These are phyloP conservation scores for Conistra vaccinii DNA, from an alignment of 2,888 invertebrate genomes.

Conservation along the genomic window DNA sequence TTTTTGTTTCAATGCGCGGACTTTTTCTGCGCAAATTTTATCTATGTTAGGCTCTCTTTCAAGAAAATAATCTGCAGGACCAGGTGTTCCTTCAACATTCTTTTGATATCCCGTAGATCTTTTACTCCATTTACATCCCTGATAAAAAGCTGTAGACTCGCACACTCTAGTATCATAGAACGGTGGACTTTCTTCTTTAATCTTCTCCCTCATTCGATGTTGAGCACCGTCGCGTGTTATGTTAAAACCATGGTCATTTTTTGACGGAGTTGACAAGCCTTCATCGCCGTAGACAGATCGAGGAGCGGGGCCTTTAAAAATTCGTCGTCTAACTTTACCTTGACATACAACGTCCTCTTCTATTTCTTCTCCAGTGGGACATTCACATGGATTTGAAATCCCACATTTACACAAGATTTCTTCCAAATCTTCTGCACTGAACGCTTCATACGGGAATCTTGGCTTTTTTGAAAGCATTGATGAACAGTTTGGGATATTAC, in stretches of 20 bases:
- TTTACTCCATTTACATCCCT: slow-evolving; percentile 86
- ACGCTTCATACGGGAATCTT: slow-evolving; percentile 81
- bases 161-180: slow-evolving; percentile 79
- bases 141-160: slow-evolving; percentile 80
- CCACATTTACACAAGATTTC: slow-evolving; percentile 81
- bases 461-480: slow-evolving; percentile 78
- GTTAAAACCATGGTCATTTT: slow-evolving; percentile 72
- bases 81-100: slow-evolving; percentile 71
- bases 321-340: slow-evolving; percentile 71
- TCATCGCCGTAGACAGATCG: slow-evolving; percentile 63
- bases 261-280: slow-evolving; percentile 74
- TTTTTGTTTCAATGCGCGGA: slow-evolving; percentile 77
- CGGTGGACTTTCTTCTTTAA: slow-evolving; percentile 71
- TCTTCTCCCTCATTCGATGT: slow-evolving; percentile 62
- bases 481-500: slow-evolving; percentile 78
- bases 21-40: slow-evolving; percentile 78
- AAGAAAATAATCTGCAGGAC: slow-evolving; percentile 80
- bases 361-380: slow-evolving; percentile 69
- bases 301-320: slow-evolving; percentile 79
- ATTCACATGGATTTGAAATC: slow-evolving; percentile 76
- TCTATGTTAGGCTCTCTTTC: slow-evolving; percentile 65
- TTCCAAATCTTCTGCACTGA: slow-evolving; percentile 78
- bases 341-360: slow-evolving; percentile 72
- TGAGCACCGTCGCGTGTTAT: slow-evolving; percentile 67
- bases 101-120: slow-evolving; percentile 73